Evolutionary conservation across 2,113 vertebrate genomes (phyloP).

Genomic region (Sporophila hypoxantha): DNA sequence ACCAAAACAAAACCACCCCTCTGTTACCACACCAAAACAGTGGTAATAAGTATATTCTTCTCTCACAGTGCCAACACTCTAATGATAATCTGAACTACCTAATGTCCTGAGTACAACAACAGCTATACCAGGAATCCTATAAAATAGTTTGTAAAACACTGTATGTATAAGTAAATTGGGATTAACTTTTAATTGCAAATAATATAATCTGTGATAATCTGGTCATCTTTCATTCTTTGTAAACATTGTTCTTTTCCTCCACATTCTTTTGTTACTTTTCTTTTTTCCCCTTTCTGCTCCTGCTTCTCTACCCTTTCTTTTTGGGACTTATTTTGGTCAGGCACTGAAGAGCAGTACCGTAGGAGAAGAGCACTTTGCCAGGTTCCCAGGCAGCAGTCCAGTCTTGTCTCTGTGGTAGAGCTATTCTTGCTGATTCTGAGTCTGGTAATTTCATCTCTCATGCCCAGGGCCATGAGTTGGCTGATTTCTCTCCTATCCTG

Average conservation of each 20-base stretch:
- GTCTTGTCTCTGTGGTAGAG: neutral
- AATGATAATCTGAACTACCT: neutral
- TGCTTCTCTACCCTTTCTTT: neutral
- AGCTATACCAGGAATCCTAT: neutral
- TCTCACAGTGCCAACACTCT: neutral
- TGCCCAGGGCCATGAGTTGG: neutral
- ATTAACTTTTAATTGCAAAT: neutral
- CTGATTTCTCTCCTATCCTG: neutral
- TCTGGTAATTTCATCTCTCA: neutral
- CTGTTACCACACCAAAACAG: neutral
- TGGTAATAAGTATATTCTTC: neutral
- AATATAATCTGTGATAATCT: neutral
- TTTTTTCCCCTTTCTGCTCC: neutral
- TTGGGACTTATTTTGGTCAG: neutral
- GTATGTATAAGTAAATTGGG: neutral
- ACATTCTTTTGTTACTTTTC: neutral
- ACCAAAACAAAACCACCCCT: neutral
- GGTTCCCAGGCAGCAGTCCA: neutral
- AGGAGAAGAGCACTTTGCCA: neutral
- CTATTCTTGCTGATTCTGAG: neutral
- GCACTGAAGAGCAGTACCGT: neutral
- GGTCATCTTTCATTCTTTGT: neutral
- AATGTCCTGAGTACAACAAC: neutral
- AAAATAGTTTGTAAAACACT: neutral
- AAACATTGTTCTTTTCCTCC: neutral